A percentile compares a stretch with the other conserved stretches of the same genome.
phyloP scores from a whole-genome alignment of 92 coral and sea anemone genomes.

The Phymanthus crucifer region DNA sequence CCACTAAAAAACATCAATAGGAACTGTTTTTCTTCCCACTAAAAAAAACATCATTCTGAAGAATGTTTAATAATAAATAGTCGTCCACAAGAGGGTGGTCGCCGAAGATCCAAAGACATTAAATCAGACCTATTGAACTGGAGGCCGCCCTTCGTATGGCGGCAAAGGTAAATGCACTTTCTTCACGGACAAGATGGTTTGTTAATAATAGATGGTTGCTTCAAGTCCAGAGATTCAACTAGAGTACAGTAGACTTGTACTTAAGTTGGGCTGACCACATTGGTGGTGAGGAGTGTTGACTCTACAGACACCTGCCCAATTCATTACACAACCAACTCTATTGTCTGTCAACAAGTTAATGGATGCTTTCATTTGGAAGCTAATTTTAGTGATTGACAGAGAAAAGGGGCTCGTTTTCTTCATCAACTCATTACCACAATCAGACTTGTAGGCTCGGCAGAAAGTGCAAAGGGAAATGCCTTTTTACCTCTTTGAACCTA shows the following conservation, averaged over 20 bases:
- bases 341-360: conserved; percentile 7
- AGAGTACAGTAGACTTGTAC: not conserved
- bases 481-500: not conserved
- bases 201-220: conserved; percentile 1
- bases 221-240: not conserved
- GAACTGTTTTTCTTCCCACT: too few relatives aligned
- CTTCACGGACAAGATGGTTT: not conserved
- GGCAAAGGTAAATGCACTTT: not conserved
- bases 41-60: too few relatives aligned
- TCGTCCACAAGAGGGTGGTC: not conserved
- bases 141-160: not conserved
- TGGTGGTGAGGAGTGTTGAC: not conserved
- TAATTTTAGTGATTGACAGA: not conserved
- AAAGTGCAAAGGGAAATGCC: not conserved
- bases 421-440: not conserved
- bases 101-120: conserved; percentile 1
- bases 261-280: not conserved
- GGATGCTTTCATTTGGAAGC: conserved; percentile 1
- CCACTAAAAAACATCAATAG: not conserved
- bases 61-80: not conserved
- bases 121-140: not conserved
- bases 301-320: conserved; percentile 1
- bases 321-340: not conserved
- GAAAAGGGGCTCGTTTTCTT: not conserved
- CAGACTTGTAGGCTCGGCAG: conserved; percentile 4